These are phyloP conservation scores for Pammene fasciana DNA, from an alignment of 2,888 invertebrate species.

Conservation along the genomic window DNA sequence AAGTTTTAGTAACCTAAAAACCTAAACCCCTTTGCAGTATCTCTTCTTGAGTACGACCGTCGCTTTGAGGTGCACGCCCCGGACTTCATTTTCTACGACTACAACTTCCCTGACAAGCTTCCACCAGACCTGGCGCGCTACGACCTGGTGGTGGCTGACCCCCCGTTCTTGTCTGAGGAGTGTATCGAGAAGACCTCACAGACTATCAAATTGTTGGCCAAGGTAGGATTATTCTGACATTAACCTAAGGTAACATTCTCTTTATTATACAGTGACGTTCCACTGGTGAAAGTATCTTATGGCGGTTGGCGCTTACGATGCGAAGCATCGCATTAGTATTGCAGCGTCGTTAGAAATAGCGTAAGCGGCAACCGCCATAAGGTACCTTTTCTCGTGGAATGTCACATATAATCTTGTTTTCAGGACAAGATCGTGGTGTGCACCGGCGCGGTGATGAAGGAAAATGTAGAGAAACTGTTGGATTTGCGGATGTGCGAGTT, in stretches of 20 bases:
- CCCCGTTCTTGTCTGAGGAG: conserved; percentile 97
- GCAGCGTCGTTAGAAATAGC: no score
- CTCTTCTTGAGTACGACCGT: conserved; percentile 92
- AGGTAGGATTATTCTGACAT: conserved; percentile 49
- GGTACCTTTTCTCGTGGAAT: no score
- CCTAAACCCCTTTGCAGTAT: conserved; percentile 81
- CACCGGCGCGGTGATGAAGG: conserved; percentile 93
- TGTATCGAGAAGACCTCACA: conserved; percentile 92
- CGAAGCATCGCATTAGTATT: no score
- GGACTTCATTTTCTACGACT: conserved; percentile 94
- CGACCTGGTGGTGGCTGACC: conserved; percentile 95
- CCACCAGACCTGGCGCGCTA: conserved; percentile 85
- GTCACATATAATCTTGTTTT: background rate
- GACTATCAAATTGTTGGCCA: conserved; percentile 89
- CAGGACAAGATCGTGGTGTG: conserved; percentile 90
- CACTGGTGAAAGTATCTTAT: no score
- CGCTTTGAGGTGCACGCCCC: conserved; percentile 90
- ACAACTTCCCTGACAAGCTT: conserved; percentile 89
- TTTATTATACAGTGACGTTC: no score
- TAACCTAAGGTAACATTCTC: no score
- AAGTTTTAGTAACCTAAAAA: background rate
- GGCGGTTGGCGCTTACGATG: no score
- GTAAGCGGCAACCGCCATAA: no score
- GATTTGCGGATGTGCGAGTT: conserved; percentile 87
- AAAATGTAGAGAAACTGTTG: conserved; percentile 86